These are phyloP conservation scores for Drosophila bocqueti DNA, from an alignment of 1,140 invertebrate genomes.

Conservation along the genomic window DNA sequence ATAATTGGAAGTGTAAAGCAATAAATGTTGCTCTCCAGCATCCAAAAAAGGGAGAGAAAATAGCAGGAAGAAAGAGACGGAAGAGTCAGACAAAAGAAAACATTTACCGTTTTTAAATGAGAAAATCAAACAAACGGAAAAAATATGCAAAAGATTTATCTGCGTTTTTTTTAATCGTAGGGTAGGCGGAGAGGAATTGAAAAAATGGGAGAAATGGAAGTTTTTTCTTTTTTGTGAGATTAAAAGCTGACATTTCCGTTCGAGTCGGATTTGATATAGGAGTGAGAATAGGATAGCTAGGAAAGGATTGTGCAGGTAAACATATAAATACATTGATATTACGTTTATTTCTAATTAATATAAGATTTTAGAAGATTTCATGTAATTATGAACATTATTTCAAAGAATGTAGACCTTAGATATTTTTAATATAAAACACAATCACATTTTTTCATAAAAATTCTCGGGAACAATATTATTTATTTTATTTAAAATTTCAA, in stretches of 20 bases:
- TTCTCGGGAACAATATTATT: too few species aligned
- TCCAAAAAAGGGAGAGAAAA: background rate
- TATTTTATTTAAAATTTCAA: too few species aligned
- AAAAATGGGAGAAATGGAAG: constrained; percentile 1
- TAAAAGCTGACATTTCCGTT: constrained; percentile 20
- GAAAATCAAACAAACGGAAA: constrained; percentile 31
- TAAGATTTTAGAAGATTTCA: too few species aligned
- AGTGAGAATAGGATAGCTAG: background rate
- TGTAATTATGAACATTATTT: too few species aligned
- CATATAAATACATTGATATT: too few species aligned
- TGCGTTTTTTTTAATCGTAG: background rate
- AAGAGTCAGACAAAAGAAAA: constrained; percentile 15
- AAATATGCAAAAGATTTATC: constrained; percentile 32
- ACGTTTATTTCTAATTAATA: too few species aligned
- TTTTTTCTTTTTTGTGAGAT: constrained; percentile 4
- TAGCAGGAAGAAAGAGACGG: background rate
- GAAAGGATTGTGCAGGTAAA: background rate
- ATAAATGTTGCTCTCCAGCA: constrained; percentile 58
- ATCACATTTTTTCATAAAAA: too few species aligned
- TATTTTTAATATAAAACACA: too few species aligned
- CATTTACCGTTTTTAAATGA: constrained; percentile 45
- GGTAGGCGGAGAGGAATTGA: constrained; percentile 4
- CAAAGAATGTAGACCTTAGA: too few species aligned
- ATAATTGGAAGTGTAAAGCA: constrained; percentile 81
- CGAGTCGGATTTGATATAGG: background rate